phyloP scores from a whole-genome alignment of 2,797 vertebrate genomes.

The Rhyacichthys aspro region DNA sequence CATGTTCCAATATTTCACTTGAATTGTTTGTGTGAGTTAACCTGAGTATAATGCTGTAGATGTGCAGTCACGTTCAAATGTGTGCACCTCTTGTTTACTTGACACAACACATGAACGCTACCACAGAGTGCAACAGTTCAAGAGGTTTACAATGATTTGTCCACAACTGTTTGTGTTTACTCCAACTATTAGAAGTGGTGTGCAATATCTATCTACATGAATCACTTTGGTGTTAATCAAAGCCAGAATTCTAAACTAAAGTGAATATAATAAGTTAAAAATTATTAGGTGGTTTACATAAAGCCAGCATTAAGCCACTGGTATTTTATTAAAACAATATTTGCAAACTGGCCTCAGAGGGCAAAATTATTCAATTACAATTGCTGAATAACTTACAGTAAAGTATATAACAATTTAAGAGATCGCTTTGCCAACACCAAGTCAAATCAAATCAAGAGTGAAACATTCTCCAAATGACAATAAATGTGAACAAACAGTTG shows the following conservation, averaged over 20 bases:
- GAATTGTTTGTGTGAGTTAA: conserved; percentile 65
- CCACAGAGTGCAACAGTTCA: conserved; percentile 32
- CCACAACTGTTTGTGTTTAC: conserved; percentile 33
- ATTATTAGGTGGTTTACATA: conserved; percentile 21
- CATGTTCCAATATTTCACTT: conserved; percentile 60
- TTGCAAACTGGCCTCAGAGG: conserved; percentile 39
- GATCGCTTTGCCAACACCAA: conserved; percentile 27
- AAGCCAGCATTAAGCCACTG: conserved; percentile 16
- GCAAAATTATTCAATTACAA: conserved; percentile 49
- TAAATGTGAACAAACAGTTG: neutral
- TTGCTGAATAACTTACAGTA: conserved; percentile 41
- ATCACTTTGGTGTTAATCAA: conserved; percentile 64
- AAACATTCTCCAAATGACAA: conserved; percentile 40
- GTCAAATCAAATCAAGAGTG: conserved; percentile 58
- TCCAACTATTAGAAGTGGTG: conserved; percentile 30
- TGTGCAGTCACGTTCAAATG: conserved; percentile 50
- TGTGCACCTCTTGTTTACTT: conserved; percentile 30
- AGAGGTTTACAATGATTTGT: conserved; percentile 24
- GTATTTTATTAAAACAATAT: conserved; percentile 32
- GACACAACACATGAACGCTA: conserved; percentile 23
- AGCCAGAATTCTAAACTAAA: conserved; percentile 28
- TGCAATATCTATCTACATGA: conserved; percentile 39
- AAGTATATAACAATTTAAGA: conserved; percentile 57
- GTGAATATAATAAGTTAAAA: conserved; percentile 22
- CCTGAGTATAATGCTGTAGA: conserved; percentile 71